Percentiles rank a stretch among this genome's conserved stretches.
phyloP scores from a whole-genome alignment of 2,888 invertebrate genomes.

The Cheilosia pagana region DNA sequence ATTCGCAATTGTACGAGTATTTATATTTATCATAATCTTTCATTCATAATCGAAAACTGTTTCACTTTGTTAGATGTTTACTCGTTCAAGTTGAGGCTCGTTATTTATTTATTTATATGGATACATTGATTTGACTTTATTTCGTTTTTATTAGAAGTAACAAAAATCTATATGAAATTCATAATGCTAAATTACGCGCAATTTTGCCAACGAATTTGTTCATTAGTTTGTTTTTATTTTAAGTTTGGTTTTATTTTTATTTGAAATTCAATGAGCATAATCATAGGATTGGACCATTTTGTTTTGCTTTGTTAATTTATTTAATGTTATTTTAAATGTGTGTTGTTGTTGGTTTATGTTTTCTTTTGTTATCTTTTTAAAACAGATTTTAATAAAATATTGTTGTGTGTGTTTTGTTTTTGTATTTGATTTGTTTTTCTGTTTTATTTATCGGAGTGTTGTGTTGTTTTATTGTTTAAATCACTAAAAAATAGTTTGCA shows the following conservation, averaged over 20 bases:
- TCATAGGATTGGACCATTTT: constrained; percentile 72
- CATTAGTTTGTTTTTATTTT: constrained; percentile 42
- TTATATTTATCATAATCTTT: constrained; percentile 51
- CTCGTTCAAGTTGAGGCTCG: constrained; percentile 17
- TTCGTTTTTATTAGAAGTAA: constrained; percentile 61
- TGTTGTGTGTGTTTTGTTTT: constrained; percentile 45
- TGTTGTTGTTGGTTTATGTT: constrained; percentile 18
- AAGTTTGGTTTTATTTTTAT: constrained; percentile 35
- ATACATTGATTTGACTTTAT: constrained; percentile 39
- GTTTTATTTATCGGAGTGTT: constrained; percentile 60
- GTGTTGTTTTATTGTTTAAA: constrained; percentile 69
- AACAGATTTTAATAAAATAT: constrained; percentile 50
- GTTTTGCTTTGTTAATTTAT: constrained; percentile 42
- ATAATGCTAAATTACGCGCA: constrained; percentile 47
- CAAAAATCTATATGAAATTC: constrained; percentile 71
- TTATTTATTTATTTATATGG: constrained; percentile 54
- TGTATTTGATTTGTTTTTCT: constrained; percentile 28
- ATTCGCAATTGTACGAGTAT: constrained; percentile 35
- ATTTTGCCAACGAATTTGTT: constrained; percentile 55
- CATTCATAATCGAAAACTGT: constrained; percentile 52
- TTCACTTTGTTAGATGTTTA: constrained; percentile 52
- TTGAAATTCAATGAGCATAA: constrained; percentile 66
- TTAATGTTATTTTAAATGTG: constrained; percentile 26
- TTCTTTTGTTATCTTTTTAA: constrained; percentile 1
- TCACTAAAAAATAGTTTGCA: constrained; percentile 71